Evolutionary conservation across 2,797 vertebrate species (phyloP), one percentile per base, ranked within the genome.

Genomic region (Odontamblyopus rebecca): DNA sequence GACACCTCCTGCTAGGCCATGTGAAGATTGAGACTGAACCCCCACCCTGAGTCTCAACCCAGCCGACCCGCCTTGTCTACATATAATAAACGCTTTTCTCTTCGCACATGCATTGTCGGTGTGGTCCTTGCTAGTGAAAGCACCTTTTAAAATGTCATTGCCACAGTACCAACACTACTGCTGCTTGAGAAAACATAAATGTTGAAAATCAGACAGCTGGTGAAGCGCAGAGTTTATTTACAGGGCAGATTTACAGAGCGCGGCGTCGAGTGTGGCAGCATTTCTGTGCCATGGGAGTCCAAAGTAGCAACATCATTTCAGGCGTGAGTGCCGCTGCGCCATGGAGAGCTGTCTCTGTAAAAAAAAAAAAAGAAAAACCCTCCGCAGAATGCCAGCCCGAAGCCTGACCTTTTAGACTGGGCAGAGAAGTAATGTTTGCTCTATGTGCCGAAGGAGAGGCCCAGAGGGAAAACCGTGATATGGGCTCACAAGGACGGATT

Each of bases 291-390:
- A 77, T 44, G 79, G 84, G 85, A 86, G 85, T 85, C 86, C 48
- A 67, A 80, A 80, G 84, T 86, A 85, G 88, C 89, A 70, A 85
- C 85, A 91, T 89, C 83, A 89, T 92, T 92, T 92, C 91, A 91
- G 74, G 90, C 87, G 85, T 65, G 84, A 90, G 87, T 90, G 88
- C 80, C 70, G 60, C 86, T 81, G 79, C 69, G 71, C 78, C 71
- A 74, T 81, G 76, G 74, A 82, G 85, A 79, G 84, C 79, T 70
- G 81, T 84, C 86, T 84, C 87, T 8, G 48, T 30, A 30, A 60
- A 23, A 90, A 79, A 86, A 74, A 75, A 44, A 13, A 12, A 44
- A 44, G 13, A 13, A 44, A 41, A 41, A 9, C 2, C 86, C 69
- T 78, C 75, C 50, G 76, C 86, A 79, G 90, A 88, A 88, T 90